Conservation (phyloP, 2,113 vertebrate species). For the Nothocercus nigrocapillus region DNA sequence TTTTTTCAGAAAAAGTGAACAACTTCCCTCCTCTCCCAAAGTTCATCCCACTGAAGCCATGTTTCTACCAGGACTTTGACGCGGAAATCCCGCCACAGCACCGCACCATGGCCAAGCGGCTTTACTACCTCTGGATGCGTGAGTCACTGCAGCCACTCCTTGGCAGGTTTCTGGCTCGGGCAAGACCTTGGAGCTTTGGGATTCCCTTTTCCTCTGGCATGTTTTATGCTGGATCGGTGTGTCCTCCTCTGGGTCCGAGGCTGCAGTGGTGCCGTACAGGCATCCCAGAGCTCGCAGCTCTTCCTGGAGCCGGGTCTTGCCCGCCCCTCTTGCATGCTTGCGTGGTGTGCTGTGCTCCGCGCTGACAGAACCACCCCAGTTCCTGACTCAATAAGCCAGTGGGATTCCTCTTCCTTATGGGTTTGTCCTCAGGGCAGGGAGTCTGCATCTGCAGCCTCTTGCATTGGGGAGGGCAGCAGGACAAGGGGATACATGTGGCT, state of each 20-base stretch:
- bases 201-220: no score
- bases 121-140: conserved; percentile 99
- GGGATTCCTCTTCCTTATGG: not conserved
- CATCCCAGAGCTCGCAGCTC: not conserved
- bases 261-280: no score
- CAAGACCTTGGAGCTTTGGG: not conserved
- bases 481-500: no score
- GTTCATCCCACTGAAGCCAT: conserved; percentile 95
- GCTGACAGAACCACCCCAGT: conserved; percentile 13
- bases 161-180: not conserved
- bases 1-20: conserved; percentile 85
- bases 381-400: not conserved
- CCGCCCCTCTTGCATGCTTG: conserved; percentile 47
- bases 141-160: conserved; percentile 72
- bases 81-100: conserved; percentile 95
- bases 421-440: not conserved
- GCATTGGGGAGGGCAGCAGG: no score
- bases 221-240: not conserved
- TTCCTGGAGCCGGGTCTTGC: not conserved
- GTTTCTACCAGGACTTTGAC: conserved; percentile 98
- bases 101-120: conserved; percentile 91
- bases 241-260: not conserved
- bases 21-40: conserved; percentile 95
- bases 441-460: no score
- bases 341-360: conserved; percentile 42